Percentiles rank a stretch among this genome's conserved stretches.
phyloP scores from a whole-genome alignment of 53 echinoderm and acorn worm species.

The Henricia sp. region DNA sequence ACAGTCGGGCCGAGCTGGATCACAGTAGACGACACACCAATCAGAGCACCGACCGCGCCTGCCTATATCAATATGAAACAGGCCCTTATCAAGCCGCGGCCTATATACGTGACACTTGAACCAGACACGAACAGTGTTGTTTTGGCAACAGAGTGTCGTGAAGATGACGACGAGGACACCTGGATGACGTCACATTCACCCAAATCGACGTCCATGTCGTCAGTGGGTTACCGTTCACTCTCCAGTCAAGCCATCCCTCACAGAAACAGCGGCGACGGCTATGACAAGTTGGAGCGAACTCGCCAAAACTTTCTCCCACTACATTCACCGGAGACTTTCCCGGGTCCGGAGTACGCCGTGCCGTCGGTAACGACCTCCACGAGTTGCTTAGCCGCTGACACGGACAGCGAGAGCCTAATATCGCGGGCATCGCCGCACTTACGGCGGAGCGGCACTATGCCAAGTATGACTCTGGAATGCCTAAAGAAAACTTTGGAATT shows the following conservation, averaged over 20 bases:
- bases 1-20: not conserved
- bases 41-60: not conserved
- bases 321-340: constrained; percentile 28
- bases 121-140: constrained; percentile 22
- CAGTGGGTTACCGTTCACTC: constrained; percentile 39
- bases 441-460: constrained; percentile 20
- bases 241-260: constrained; percentile 28
- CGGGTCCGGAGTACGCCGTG: constrained; percentile 42
- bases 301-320: constrained; percentile 26
- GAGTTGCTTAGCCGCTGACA: constrained; percentile 11
- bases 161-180: constrained; percentile 33
- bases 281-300: constrained; percentile 59
- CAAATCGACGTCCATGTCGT: not conserved
- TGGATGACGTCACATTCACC: constrained; percentile 40
- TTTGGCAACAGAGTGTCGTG: constrained; percentile 32
- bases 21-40: not conserved
- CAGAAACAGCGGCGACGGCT: constrained; percentile 44
- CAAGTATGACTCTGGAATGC: constrained; percentile 22
- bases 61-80: constrained; percentile 22
- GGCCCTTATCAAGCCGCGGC: constrained; percentile 9
- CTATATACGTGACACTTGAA: constrained; percentile 66
- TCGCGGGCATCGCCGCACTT: constrained; percentile 26
- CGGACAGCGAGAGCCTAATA: not conserved
- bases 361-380: constrained; percentile 13
- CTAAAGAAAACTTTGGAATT: not conserved